phyloP scores from a whole-genome alignment of 92 coral and sea anemone species.

The Porites divaricata region DNA sequence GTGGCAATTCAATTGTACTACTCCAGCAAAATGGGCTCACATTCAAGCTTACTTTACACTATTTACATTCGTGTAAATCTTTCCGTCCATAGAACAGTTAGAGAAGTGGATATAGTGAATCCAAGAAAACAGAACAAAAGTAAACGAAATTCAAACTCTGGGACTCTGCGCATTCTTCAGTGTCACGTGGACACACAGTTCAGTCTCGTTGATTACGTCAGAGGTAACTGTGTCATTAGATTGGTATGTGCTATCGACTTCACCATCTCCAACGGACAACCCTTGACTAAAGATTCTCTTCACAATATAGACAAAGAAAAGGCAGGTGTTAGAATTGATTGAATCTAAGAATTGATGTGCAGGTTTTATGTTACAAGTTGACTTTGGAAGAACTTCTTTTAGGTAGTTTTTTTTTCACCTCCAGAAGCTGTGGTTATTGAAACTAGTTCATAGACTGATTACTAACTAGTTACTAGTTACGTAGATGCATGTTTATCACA shows the following conservation, averaged over 20 bases:
- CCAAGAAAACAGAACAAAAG: constrained; percentile 58
- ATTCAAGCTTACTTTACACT: not conserved
- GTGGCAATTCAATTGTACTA: too few relatives aligned
- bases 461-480: too few relatives aligned
- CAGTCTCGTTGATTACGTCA: constrained; percentile 86
- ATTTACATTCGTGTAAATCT: not conserved
- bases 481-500: too few relatives aligned
- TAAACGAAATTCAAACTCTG: constrained; percentile 76
- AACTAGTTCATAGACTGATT: too few relatives aligned
- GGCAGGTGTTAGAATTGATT: constrained; percentile 38
- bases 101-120: constrained; percentile 69
- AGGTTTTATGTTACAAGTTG: too few relatives aligned
- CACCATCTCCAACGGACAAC: constrained; percentile 92
- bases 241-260: constrained; percentile 93
- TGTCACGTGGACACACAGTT: constrained; percentile 85
- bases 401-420: too few relatives aligned
- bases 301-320: constrained; percentile 70
- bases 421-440: too few relatives aligned
- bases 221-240: constrained; percentile 85
- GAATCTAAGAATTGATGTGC: too few relatives aligned
- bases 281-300: constrained; percentile 70
- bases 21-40: too few relatives aligned
- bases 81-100: constrained; percentile 53
- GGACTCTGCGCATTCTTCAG: constrained; percentile 77
- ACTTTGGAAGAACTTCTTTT: too few relatives aligned